Percentiles rank a stretch among this genome's conserved stretches.
These are phyloP conservation scores for Setipinna tenuifilis DNA, from an alignment of 2,797 vertebrate species.

Conservation along the genomic window DNA sequence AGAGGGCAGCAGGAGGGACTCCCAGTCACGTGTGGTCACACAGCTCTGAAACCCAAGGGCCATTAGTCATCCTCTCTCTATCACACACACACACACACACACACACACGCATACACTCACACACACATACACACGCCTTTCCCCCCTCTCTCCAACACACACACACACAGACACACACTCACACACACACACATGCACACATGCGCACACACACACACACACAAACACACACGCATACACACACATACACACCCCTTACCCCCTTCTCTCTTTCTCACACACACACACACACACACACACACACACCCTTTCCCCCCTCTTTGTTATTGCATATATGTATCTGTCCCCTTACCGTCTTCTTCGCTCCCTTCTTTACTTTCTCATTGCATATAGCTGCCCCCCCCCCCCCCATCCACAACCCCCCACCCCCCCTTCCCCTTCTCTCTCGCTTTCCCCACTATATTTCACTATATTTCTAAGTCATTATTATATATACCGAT, in stretches of 20 bases:
- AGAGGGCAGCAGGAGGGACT: neutral
- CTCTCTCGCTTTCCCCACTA: neutral
- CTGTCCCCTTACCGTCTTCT: no score
- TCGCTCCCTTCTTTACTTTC: no score
- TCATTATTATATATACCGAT: neutral
- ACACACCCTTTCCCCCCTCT: neutral
- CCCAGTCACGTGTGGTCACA: neutral
- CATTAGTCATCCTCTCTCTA: neutral
- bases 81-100: neutral
- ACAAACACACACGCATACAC: neutral
- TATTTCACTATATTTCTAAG: no score
- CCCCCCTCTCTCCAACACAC: neutral
- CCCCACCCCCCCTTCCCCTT: neutral
- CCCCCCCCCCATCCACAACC: no score
- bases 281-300: no score
- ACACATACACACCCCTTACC: neutral
- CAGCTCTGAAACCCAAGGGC: neutral
- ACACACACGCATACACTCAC: no score
- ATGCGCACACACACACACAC: neutral
- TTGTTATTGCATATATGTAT: no score
- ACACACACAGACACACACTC: no score
- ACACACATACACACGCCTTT: neutral
- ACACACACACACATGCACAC: no score
- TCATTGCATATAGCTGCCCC: no score
- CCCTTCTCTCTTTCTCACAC: neutral